Conservation (phyloP, 23 tunicate species). For the Pegea sp. region DNA sequence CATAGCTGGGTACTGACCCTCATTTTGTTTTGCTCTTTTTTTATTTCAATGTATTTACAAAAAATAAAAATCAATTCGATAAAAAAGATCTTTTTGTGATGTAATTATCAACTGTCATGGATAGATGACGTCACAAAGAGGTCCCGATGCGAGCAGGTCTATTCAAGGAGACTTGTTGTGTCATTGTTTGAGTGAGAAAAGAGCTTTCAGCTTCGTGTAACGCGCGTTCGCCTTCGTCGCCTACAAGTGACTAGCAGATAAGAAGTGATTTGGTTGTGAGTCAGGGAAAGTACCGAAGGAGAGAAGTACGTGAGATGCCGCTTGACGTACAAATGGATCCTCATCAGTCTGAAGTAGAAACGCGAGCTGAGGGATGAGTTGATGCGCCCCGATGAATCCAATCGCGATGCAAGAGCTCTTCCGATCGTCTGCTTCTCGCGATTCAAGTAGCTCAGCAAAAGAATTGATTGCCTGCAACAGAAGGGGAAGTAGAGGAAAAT, state of each 20-base stretch:
- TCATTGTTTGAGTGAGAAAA: slow-evolving; percentile 70
- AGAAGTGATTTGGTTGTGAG: not conserved
- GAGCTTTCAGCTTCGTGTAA: slow-evolving; percentile 44
- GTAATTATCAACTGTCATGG: too few relatives aligned
- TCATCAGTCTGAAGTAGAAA: slow-evolving; percentile 37
- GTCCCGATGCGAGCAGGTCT: too few relatives aligned
- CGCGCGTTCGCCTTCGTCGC: slow-evolving; percentile 67
- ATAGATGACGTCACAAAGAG: too few relatives aligned
- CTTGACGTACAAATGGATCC: slow-evolving; percentile 56
- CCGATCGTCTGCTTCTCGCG: slow-evolving; percentile 24
- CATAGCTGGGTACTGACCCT: too few relatives aligned
- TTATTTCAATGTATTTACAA: too few relatives aligned
- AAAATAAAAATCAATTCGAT: too few relatives aligned
- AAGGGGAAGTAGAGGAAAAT: not conserved
- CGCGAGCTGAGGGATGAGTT: slow-evolving; percentile 70
- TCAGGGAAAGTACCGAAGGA: slow-evolving; percentile 25
- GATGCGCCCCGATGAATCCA: slow-evolving; percentile 43
- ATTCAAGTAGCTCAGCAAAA: slow-evolving; percentile 60
- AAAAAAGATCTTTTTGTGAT: too few relatives aligned
- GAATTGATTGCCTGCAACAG: slow-evolving; percentile 35
- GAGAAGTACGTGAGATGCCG: slow-evolving; percentile 64
- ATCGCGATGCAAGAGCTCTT: slow-evolving; percentile 70
- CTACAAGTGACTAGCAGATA: slow-evolving; percentile 10
- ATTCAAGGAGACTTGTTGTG: slow-evolving; percentile 27
- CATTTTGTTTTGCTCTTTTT: too few relatives aligned